phyloP scores from a whole-genome alignment of 2,113 vertebrate genomes.

The Megaleporinus macrocephalus region DNA sequence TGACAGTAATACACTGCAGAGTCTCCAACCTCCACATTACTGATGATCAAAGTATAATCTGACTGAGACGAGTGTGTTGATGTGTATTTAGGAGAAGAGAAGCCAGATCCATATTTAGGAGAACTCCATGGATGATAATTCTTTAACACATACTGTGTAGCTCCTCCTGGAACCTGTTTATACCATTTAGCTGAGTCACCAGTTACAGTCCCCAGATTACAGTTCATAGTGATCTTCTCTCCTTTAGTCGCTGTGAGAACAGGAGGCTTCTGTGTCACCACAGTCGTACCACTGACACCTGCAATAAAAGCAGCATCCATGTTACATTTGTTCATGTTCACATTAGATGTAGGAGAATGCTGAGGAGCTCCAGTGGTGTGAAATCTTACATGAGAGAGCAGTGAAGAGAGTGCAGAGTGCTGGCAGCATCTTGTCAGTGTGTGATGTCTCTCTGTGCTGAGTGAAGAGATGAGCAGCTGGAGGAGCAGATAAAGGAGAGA shows the following conservation, averaged over 20 bases:
- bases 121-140: too few species aligned
- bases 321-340: neutral
- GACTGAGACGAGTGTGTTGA: conserved; percentile 5
- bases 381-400: conserved; percentile 26
- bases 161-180: too few species aligned
- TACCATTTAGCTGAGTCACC: neutral
- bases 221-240: conserved; percentile 31
- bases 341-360: neutral
- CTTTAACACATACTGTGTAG: too few species aligned
- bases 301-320: conserved; percentile 12
- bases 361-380: too few species aligned
- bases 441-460: conserved; percentile 9
- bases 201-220: conserved; percentile 41
- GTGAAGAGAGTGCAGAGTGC: conserved; percentile 17
- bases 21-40: conserved; percentile 57
- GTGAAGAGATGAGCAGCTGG: neutral
- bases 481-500: conserved; percentile 4
- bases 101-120: too few species aligned
- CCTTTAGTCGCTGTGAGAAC: conserved; percentile 9
- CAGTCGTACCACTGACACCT: conserved; percentile 11
- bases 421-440: conserved; percentile 29
- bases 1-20: conserved; percentile 64
- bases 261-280: neutral
- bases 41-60: conserved; percentile 61
- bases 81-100: too few species aligned